These are phyloP conservation scores for Varanus salvator DNA, from an alignment of 2,113 vertebrate genomes.

Conservation along the genomic window DNA sequence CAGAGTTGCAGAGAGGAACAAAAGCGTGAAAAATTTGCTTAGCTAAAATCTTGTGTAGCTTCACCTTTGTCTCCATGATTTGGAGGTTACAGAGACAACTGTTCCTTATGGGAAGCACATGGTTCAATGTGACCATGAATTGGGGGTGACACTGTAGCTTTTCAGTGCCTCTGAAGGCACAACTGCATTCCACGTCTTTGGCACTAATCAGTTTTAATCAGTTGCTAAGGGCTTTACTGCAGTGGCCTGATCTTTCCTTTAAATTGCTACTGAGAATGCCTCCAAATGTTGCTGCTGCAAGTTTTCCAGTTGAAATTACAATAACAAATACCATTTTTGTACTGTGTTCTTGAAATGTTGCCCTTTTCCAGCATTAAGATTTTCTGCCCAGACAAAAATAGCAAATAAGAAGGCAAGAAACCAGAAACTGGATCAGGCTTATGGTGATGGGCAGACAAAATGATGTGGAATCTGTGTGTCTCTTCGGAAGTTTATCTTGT, in stretches of 20 bases:
- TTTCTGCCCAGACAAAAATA: neutral
- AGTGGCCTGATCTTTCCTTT: neutral
- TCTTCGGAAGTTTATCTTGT: neutral
- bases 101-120: neutral
- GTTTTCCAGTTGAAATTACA: neutral
- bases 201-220: neutral
- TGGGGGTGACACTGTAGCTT: neutral
- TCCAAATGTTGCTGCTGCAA: conserved; percentile 11
- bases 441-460: neutral
- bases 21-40: neutral
- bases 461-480: neutral
- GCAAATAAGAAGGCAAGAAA: neutral
- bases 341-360: neutral
- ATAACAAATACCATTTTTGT: neutral
- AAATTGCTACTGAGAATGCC: neutral
- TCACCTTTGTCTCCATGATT: neutral
- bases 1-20: neutral
- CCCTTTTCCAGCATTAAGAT: neutral
- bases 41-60: neutral
- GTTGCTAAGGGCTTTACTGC: neutral
- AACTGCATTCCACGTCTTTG: neutral
- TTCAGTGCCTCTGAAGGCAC: neutral
- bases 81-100: neutral
- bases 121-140: neutral
- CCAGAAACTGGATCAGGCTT: neutral